Conservation (phyloP, 2,113 vertebrate species). For the Xyliphius kryptos region DNA sequence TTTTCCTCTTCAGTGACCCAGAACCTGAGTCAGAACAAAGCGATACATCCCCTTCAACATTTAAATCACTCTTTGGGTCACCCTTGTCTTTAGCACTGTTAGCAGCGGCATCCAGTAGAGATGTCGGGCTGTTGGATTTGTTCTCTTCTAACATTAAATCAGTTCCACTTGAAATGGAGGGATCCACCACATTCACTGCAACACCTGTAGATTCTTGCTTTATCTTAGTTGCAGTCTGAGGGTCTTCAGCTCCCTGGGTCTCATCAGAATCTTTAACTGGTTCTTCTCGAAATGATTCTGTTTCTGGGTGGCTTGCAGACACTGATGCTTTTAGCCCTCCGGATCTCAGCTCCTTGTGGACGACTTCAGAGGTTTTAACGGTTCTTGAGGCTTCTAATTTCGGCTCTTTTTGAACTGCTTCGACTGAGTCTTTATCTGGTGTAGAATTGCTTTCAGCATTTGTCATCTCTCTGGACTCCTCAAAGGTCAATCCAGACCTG, state of each 20-base stretch:
- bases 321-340: conserved; percentile 26
- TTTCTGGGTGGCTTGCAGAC: conserved; percentile 1
- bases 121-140: conserved; percentile 5
- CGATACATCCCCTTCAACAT: conserved; percentile 1
- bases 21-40: conserved; percentile 11
- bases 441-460: conserved; percentile 45
- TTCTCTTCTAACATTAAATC: conserved; percentile 26
- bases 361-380: conserved; percentile 32
- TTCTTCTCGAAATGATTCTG: conserved; percentile 8
- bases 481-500: conserved; percentile 88
- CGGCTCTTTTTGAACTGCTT: conserved; percentile 30
- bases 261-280: conserved; percentile 13
- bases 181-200: conserved; percentile 11
- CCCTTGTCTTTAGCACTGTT: conserved; percentile 25
- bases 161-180: background rate
- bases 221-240: conserved; percentile 1
- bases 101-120: conserved; percentile 17
- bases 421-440: conserved; percentile 41
- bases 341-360: conserved; percentile 42
- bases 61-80: background rate
- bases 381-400: conserved; percentile 36
- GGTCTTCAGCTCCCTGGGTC: conserved; percentile 1
- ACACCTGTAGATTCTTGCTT: conserved; percentile 11
- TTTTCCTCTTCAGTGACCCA: conserved; percentile 77
- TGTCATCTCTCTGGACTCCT: conserved; percentile 79